Conservation (phyloP, 1,140 invertebrate species). For the Fopius arisanus region DNA sequence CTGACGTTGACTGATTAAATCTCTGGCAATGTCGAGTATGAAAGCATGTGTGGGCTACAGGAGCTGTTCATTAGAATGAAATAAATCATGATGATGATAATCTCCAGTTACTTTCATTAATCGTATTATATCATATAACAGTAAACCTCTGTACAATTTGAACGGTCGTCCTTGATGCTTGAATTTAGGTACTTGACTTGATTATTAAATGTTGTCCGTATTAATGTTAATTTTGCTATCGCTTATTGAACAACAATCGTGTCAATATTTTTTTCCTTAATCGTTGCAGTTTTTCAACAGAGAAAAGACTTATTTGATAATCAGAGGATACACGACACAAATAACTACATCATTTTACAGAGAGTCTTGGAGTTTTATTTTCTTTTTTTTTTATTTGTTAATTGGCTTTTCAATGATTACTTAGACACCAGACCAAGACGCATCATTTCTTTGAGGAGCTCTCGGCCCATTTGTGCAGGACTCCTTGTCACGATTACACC, state of each 20-base stretch:
- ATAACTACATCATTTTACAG: slow-evolving; percentile 59
- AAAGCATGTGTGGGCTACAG: slow-evolving; percentile 33
- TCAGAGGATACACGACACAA: slow-evolving; percentile 59
- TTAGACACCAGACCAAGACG: slow-evolving; percentile 69
- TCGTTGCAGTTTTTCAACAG: background rate
- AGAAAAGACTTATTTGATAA: slow-evolving; percentile 37
- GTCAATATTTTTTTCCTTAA: background rate
- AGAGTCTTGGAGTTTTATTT: slow-evolving; percentile 24
- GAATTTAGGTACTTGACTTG: background rate
- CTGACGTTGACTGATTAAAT: slow-evolving; percentile 40
- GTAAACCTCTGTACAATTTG: slow-evolving; percentile 15
- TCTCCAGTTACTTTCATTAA: slow-evolving; percentile 25
- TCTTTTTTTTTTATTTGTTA: background rate
- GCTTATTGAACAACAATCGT: background rate
- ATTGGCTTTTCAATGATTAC: slow-evolving; percentile 36
- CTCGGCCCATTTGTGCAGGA: slow-evolving; percentile 94
- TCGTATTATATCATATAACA: background rate
- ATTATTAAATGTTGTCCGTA: no score
- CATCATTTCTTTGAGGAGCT: slow-evolving; percentile 89
- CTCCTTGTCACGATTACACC: slow-evolving; percentile 94
- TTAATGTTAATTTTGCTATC: slow-evolving; percentile 15
- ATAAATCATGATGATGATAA: background rate
- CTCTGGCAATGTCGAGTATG: slow-evolving; percentile 27
- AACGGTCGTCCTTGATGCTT: background rate
- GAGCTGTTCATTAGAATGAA: slow-evolving; percentile 21